These are phyloP conservation scores for Drosophila paramelanica DNA, from an alignment of 2,888 invertebrate genomes.

Conservation along the genomic window DNA sequence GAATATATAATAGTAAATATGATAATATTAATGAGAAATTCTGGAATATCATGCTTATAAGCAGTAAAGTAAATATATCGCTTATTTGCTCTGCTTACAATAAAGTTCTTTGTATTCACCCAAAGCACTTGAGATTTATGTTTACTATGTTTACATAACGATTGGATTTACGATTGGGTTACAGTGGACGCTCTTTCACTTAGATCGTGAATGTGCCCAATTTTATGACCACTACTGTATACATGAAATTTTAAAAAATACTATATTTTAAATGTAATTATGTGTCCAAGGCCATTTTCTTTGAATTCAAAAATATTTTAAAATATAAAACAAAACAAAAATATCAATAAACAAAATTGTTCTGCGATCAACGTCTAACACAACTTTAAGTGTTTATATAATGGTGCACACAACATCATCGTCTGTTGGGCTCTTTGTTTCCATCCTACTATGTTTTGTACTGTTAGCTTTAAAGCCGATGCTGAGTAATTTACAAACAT, in stretches of 20 bases:
- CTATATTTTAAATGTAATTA: no score
- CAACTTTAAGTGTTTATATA: conserved; percentile 1
- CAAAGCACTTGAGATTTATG: not conserved
- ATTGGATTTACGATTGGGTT: not conserved
- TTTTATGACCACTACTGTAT: no score
- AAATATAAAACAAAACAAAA: no score
- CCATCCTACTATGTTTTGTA: not conserved
- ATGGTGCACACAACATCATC: not conserved
- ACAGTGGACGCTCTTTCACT: not conserved
- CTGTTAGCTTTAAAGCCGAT: not conserved
- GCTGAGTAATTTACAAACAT: conserved; percentile 32
- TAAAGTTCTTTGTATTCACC: not conserved
- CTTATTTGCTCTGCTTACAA: not conserved
- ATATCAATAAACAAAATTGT: no score
- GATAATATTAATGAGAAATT: not conserved
- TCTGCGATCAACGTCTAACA: not conserved
- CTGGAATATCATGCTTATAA: not conserved
- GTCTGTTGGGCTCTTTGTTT: conserved; percentile 17
- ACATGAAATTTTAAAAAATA: no score
- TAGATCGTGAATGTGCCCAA: no score
- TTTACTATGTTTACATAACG: not conserved
- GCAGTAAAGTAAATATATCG: not conserved
- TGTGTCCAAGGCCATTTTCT: no score
- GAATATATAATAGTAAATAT: not conserved
- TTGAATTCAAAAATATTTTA: no score